A percentile compares a stretch with the other conserved stretches of the same genome.
phyloP scores from a whole-genome alignment of 2,113 vertebrate genomes.

The Brachyistius frenatus region DNA sequence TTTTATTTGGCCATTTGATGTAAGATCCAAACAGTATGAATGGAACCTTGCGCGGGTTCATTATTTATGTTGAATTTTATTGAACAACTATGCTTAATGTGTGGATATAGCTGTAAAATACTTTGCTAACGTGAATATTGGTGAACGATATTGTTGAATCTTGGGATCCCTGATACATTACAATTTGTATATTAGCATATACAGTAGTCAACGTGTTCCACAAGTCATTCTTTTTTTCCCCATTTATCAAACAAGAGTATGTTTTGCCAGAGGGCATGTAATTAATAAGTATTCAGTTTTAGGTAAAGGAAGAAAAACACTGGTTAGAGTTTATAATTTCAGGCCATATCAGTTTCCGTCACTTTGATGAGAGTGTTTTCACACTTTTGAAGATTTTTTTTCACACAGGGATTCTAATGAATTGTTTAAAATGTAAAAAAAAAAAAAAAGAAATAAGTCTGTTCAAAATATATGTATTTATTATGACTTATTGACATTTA shows the following conservation, averaged over 20 bases:
- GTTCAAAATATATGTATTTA: constrained; percentile 77
- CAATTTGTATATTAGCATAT: constrained; percentile 84
- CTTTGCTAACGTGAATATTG: constrained; percentile 87
- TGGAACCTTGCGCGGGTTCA: constrained; percentile 67
- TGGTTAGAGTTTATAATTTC: constrained; percentile 62
- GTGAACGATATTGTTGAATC: constrained; percentile 85
- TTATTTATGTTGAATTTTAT: constrained; percentile 74
- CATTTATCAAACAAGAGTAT: constrained; percentile 51
- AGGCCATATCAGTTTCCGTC: constrained; percentile 46
- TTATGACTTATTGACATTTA: constrained; percentile 77
- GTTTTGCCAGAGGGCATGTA: constrained; percentile 77
- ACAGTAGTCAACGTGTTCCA: constrained; percentile 81
- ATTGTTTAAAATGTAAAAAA: constrained; percentile 56
- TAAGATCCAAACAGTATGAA: constrained; percentile 65
- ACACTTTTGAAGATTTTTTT: constrained; percentile 56
- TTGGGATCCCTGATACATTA: constrained; percentile 81
- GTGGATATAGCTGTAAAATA: constrained; percentile 87
- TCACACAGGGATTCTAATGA: constrained; percentile 72
- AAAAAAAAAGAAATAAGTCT: constrained; percentile 45
- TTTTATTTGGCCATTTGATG: constrained; percentile 49
- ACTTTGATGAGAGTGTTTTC: constrained; percentile 63
- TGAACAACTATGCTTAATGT: constrained; percentile 80
- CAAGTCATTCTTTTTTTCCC: constrained; percentile 40
- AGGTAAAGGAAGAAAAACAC: constrained; percentile 50
- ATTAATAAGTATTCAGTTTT: constrained; percentile 81